Percentiles rank a stretch among this genome's conserved stretches.
phyloP scores from a whole-genome alignment of 2,797 vertebrate species.

The Lithobates sylvaticus region DNA sequence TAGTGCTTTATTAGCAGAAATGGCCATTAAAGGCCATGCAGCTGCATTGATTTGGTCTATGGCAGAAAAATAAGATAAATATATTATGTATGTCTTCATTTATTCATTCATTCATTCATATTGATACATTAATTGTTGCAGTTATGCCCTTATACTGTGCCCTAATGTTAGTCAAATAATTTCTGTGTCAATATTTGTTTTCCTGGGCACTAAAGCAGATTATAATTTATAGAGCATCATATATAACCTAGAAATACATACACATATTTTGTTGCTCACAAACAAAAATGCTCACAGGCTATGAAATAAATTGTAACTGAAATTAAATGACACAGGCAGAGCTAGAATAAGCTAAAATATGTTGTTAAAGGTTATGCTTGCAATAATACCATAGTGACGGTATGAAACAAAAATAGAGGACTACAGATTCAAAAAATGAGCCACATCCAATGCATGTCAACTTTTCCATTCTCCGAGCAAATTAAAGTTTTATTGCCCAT shows the following conservation, averaged over 20 bases:
- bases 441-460: slow-evolving; percentile 42
- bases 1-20: background rate
- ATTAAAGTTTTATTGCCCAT: slow-evolving; percentile 57
- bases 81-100: too few species aligned
- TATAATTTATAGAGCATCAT: background rate
- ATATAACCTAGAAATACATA: background rate
- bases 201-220: background rate
- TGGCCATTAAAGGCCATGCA: too few species aligned
- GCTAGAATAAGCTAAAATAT: slow-evolving; percentile 21
- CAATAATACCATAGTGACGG: slow-evolving; percentile 18
- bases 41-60: too few species aligned
- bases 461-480: slow-evolving; percentile 48
- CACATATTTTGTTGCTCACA: background rate
- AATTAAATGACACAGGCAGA: slow-evolving; percentile 26
- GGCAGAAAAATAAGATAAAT: too few species aligned
- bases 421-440: slow-evolving; percentile 27
- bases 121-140: background rate
- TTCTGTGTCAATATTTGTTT: background rate
- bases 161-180: background rate
- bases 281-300: background rate
- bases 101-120: background rate
- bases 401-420: slow-evolving; percentile 33
- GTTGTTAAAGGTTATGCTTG: slow-evolving; percentile 38
- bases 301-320: slow-evolving; percentile 28
- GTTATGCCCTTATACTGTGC: too few species aligned